These are phyloP conservation scores for Micronycteris hirsuta DNA, from an alignment of 2,113 vertebrate species.

Conservation along the genomic window DNA sequence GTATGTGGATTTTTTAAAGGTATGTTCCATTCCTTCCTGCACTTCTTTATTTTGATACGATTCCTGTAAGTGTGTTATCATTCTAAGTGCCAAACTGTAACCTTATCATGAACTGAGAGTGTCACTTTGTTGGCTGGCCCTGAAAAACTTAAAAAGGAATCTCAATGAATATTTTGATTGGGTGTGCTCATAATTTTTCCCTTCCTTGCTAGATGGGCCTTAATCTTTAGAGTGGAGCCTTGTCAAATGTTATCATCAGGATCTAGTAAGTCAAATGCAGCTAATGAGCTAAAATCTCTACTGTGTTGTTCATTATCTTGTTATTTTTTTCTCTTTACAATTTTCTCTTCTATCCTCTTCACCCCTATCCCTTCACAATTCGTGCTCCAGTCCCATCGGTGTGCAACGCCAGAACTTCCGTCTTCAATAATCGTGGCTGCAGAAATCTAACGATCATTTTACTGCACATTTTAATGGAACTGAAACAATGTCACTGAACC, in stretches of 20 bases:
- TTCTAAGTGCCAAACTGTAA: constrained; percentile 54
- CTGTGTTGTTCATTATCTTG: constrained; percentile 73
- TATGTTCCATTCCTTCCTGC: constrained; percentile 49
- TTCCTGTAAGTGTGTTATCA: constrained; percentile 31
- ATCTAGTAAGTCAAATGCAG: constrained; percentile 67
- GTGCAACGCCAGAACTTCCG: not conserved
- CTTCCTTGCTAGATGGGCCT: constrained; percentile 63
- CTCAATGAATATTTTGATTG: constrained; percentile 52
- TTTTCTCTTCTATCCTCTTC: fast-evolving
- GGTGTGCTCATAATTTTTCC: constrained; percentile 60
- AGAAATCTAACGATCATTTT: constrained; percentile 36
- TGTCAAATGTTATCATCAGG: constrained; percentile 69
- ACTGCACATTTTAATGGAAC: constrained; percentile 43
- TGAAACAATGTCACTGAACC: constrained; percentile 49
- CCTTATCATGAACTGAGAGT: constrained; percentile 67
- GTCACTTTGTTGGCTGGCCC: constrained; percentile 61
- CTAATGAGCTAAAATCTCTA: constrained; percentile 76
- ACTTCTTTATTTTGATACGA: constrained; percentile 56
- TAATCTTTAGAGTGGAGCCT: constrained; percentile 71
- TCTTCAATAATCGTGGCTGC: not conserved
- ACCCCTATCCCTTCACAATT: not conserved
- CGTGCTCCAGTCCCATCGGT: not conserved
- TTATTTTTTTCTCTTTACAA: not conserved
- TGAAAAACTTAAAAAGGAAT: constrained; percentile 70
- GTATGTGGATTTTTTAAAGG: not conserved